A percentile compares a stretch with the other conserved stretches of the same genome.
Conservation (phyloP, 2,888 invertebrate species). For the Pristionchus mayeri region DNA sequence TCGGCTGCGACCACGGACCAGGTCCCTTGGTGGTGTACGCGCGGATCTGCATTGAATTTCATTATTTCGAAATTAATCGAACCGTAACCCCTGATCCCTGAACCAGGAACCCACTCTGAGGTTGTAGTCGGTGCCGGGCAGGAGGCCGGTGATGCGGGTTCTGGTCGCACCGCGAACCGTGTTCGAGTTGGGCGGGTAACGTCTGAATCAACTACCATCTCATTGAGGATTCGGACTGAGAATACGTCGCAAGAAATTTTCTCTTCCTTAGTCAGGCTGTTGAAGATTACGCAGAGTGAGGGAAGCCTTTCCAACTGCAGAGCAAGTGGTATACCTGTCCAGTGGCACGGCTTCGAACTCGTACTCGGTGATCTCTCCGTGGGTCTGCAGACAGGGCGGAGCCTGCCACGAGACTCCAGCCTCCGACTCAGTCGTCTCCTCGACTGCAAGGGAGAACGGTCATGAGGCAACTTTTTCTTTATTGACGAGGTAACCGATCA, state of each 20-base stretch:
- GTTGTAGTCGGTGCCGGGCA: constrained; percentile 73
- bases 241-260: constrained; percentile 56
- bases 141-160: constrained; percentile 70
- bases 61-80: neutral
- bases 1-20: constrained; percentile 75
- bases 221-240: constrained; percentile 6
- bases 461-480: too few species aligned
- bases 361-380: constrained; percentile 76
- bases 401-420: constrained; percentile 74
- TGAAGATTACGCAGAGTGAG: too few species aligned
- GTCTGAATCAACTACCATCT: too few species aligned
- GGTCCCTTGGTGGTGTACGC: constrained; percentile 75
- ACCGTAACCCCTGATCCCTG: too few species aligned
- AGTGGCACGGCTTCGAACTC: constrained; percentile 74
- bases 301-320: too few species aligned
- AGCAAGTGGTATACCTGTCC: too few species aligned
- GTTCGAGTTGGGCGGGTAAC: constrained; percentile 60
- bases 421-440: constrained; percentile 46
- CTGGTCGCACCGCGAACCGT: constrained; percentile 69
- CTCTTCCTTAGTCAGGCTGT: too few species aligned
- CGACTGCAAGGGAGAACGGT: neutral
- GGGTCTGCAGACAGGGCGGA: constrained; percentile 75
- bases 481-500: too few species aligned
- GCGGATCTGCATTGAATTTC: constrained; percentile 57
- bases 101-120: constrained; percentile 56